Percentiles rank a stretch among this genome's conserved stretches.
These are phyloP conservation scores for Hymenopus coronatus DNA, from an alignment of 2,888 invertebrate genomes.

Conservation along the genomic window DNA sequence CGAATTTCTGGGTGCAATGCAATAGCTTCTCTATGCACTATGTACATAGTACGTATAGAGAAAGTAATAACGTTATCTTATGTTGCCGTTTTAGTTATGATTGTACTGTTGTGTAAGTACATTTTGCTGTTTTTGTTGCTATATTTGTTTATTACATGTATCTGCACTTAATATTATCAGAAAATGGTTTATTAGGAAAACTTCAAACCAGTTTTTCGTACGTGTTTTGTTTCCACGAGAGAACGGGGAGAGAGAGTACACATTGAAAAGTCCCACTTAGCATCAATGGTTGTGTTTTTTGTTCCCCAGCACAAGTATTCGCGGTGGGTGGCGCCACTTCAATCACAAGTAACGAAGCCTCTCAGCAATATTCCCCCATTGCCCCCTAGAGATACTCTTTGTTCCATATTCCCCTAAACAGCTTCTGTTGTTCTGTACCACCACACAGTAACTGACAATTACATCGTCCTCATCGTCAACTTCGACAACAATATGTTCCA, in stretches of 20 bases:
- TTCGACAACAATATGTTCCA: neutral
- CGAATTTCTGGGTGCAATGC: too few species aligned
- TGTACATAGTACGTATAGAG: too few species aligned
- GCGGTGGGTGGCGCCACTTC: conserved; percentile 6
- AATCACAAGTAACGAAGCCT: conserved; percentile 15
- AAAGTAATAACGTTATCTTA: too few species aligned
- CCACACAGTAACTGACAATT: neutral
- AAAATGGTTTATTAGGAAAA: too few species aligned
- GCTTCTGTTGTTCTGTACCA: neutral
- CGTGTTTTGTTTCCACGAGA: neutral
- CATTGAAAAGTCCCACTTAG: neutral
- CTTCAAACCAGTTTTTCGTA: neutral
- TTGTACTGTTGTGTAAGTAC: too few species aligned
- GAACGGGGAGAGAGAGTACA: neutral
- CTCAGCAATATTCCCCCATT: neutral
- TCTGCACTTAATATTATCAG: too few species aligned
- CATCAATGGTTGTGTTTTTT: neutral
- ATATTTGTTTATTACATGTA: too few species aligned
- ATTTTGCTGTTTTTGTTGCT: too few species aligned
- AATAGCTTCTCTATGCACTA: too few species aligned
- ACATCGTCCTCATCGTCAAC: neutral
- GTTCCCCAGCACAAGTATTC: neutral
- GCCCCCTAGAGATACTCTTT: neutral
- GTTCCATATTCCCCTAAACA: neutral
- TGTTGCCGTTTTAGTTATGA: too few species aligned